These are phyloP conservation scores for Spisula solida DNA, from an alignment of 2,888 invertebrate species.

Conservation along the genomic window DNA sequence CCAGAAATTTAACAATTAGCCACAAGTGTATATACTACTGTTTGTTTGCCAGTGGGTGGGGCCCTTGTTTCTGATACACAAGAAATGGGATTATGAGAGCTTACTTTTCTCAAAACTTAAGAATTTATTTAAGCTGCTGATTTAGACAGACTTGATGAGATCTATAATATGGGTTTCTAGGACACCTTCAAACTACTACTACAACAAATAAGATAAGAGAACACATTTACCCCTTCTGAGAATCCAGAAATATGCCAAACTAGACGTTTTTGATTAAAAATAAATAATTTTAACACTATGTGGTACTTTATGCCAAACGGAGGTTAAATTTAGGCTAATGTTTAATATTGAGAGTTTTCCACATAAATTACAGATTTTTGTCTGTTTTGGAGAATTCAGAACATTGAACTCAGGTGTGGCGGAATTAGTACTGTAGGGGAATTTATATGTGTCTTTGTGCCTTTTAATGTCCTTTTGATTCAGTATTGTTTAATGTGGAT, in stretches of 20 bases:
- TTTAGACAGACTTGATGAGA: background rate
- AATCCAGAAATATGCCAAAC: slow-evolving; percentile 38
- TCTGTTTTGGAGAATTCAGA: background rate
- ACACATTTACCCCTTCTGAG: slow-evolving; percentile 29
- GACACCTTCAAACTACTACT: background rate
- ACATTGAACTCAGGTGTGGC: too few relatives aligned
- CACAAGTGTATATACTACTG: background rate
- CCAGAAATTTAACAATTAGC: background rate
- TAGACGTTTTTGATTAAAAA: slow-evolving; percentile 53
- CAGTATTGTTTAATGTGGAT: too few relatives aligned
- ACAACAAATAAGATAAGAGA: slow-evolving; percentile 5
- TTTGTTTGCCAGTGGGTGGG: slow-evolving; percentile 9
- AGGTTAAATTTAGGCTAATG: slow-evolving; percentile 2
- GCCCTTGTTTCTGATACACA: background rate
- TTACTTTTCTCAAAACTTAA: background rate
- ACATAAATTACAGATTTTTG: background rate
- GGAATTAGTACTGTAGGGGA: too few relatives aligned
- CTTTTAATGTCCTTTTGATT: too few relatives aligned
- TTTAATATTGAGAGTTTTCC: background rate
- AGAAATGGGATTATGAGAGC: background rate
- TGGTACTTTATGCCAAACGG: background rate
- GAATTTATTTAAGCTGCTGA: background rate
- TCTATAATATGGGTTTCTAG: background rate
- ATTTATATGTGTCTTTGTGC: too few relatives aligned
- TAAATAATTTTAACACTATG: slow-evolving; percentile 41